Evolutionary conservation across 2,797 vertebrate species (phyloP).

Genomic region (Tadarida brasiliensis): DNA sequence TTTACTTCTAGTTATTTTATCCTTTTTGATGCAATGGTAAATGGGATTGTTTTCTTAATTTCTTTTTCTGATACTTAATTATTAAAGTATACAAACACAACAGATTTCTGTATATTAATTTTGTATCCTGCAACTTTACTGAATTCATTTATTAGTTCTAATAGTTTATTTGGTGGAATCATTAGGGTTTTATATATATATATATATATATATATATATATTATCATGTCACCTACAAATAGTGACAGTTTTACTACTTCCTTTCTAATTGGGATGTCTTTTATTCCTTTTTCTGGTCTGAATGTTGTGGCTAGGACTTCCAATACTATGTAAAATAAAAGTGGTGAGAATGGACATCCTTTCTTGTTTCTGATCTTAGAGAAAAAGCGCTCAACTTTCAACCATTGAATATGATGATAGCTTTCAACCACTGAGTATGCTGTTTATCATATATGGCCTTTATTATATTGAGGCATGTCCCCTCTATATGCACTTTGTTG

Average conservation of each 20-base stretch:
- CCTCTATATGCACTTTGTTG: neutral
- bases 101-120: neutral
- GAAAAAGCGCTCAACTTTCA: neutral
- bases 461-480: neutral
- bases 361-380: neutral
- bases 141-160: neutral
- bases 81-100: neutral
- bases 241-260: neutral
- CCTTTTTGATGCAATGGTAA: neutral
- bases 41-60: neutral
- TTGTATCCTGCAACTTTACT: neutral
- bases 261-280: neutral
- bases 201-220: neutral
- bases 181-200: neutral
- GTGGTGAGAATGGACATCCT: neutral
- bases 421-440: neutral
- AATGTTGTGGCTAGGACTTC: neutral
- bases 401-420: too few species aligned
- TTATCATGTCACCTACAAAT: neutral
- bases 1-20: neutral
- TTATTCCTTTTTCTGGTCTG: neutral
- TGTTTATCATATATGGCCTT: neutral
- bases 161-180: neutral
- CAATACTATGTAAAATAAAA: neutral
- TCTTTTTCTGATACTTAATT: neutral